phyloP scores from a whole-genome alignment of 2,797 vertebrate genomes.

The Spinus olivaceus region DNA sequence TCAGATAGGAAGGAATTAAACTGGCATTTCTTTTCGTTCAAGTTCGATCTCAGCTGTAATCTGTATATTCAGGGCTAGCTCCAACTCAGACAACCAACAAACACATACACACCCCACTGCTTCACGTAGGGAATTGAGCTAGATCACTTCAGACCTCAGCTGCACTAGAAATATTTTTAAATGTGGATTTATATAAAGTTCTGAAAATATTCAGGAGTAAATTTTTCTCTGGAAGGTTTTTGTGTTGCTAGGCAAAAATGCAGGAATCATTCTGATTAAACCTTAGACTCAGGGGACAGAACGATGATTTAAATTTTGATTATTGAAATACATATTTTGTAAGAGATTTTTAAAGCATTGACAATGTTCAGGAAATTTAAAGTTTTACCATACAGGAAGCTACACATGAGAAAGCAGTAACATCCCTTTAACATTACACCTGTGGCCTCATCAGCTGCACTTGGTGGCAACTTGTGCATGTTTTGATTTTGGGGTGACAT shows the following conservation, averaged over 20 bases:
- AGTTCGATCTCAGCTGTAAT: background rate
- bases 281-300: background rate
- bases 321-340: background rate
- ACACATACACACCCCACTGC: rapidly evolving
- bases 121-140: background rate
- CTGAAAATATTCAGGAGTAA: background rate
- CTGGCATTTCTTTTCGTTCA: background rate
- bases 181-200: background rate
- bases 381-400: background rate
- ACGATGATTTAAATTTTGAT: background rate
- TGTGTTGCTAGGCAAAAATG: background rate
- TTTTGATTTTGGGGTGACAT: background rate
- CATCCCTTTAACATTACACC: background rate
- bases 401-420: background rate
- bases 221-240: background rate
- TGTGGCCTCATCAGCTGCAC: background rate
- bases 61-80: background rate
- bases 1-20: background rate
- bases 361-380: background rate
- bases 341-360: background rate
- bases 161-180: background rate
- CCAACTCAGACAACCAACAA: background rate
- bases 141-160: background rate
- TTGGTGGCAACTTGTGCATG: background rate
- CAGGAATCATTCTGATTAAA: background rate